These are phyloP conservation scores for Caiman crocodilus DNA, from an alignment of 2,797 vertebrate species.

Conservation along the genomic window DNA sequence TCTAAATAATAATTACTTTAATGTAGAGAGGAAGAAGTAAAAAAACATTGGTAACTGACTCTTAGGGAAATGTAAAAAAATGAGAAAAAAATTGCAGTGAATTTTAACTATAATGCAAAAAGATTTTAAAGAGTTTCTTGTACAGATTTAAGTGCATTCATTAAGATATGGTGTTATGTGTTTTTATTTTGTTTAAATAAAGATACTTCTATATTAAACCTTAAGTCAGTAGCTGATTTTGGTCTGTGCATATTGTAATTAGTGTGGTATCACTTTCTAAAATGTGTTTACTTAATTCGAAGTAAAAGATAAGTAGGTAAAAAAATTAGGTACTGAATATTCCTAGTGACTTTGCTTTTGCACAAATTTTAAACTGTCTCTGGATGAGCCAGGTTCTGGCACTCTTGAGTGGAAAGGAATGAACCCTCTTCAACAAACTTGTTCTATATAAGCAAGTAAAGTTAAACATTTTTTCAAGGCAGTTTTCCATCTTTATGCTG, in stretches of 20 bases:
- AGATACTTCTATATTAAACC: not conserved
- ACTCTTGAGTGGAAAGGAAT: not conserved
- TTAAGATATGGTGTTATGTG: not conserved
- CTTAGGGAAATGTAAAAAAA: not conserved
- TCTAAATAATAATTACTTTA: no score
- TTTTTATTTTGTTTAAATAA: not conserved
- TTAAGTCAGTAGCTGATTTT: not conserved
- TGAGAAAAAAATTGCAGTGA: not conserved
- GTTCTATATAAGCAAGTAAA: not conserved
- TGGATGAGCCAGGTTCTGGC: accelerated
- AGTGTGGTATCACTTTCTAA: not conserved
- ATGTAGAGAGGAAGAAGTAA: not conserved
- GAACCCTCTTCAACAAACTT: not conserved
- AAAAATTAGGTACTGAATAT: not conserved
- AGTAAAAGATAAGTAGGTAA: not conserved
- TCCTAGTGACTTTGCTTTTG: not conserved
- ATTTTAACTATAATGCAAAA: not conserved
- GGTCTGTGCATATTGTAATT: no score
- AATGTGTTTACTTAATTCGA: not conserved
- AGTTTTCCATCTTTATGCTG: not conserved
- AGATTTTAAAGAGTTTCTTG: not conserved
- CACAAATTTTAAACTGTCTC: not conserved
- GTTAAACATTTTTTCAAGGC: not conserved
- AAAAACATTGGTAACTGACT: not conserved
- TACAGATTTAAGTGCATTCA: not conserved